Percentiles rank a stretch among this genome's conserved stretches.
Evolutionary conservation across 37 sponge, comb jelly and placozoan species (phyloP).

Genomic region (Axinella damicornis): DNA sequence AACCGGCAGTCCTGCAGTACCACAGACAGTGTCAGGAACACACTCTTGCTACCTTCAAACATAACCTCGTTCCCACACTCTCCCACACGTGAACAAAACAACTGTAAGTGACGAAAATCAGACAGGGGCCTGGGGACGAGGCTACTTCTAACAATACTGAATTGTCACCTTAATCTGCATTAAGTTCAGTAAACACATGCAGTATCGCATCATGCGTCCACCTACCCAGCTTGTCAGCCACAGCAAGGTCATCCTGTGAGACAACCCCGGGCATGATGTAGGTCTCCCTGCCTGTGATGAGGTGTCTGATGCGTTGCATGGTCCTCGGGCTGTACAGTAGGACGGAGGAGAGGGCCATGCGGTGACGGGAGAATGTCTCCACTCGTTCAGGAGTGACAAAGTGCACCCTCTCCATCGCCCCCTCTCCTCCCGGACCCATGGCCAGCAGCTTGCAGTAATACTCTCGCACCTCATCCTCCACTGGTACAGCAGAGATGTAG

Average conservation of each 20-base stretch:
- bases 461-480: conserved; percentile 72
- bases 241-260: conserved; percentile 78
- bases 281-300: conserved; percentile 76
- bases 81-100: no score
- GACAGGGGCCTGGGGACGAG: no score
- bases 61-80: no score
- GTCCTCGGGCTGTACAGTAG: conserved; percentile 82
- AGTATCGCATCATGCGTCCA: no score
- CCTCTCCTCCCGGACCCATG: conserved; percentile 35
- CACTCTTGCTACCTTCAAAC: no score
- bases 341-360: conserved; percentile 82
- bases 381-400: conserved; percentile 80
- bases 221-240: conserved; percentile 81
- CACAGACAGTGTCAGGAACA: no score
- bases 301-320: conserved; percentile 67
- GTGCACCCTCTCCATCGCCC: conserved; percentile 59
- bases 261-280: conserved; percentile 86
- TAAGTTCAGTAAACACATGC: no score
- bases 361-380: conserved; percentile 60
- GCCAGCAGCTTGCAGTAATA: conserved; percentile 82
- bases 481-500: conserved; percentile 84
- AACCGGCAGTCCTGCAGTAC: conserved; percentile 72
- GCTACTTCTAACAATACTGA: no score
- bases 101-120: no score
- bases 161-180: no score